phyloP scores from a whole-genome alignment of 1,140 invertebrate species.

The Lepidurus couesii region DNA sequence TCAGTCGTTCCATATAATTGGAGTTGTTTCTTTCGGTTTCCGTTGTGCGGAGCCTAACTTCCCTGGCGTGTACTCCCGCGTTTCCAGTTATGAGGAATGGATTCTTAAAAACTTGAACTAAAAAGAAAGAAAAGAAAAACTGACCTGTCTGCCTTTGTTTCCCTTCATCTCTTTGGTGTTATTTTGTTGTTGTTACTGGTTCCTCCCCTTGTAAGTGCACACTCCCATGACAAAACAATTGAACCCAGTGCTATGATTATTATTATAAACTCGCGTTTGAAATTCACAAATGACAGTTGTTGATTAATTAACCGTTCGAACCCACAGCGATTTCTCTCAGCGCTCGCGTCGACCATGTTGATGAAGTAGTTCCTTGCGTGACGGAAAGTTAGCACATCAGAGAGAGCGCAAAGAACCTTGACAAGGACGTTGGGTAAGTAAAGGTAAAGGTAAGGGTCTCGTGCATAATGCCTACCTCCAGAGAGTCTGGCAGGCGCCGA shows the following conservation, averaged over 20 bases:
- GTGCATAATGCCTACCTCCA: too few relatives aligned
- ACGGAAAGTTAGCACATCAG: slow-evolving; percentile 19
- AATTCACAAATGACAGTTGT: not conserved
- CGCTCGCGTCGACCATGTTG: not conserved
- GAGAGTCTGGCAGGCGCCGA: not conserved
- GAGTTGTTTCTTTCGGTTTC: slow-evolving; percentile 67
- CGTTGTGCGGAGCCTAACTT: slow-evolving; percentile 64
- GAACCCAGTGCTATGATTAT: not conserved
- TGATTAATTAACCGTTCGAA: not conserved
- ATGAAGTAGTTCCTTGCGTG: slow-evolving; percentile 10
- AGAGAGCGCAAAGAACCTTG: slow-evolving; percentile 14
- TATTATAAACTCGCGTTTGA: slow-evolving; percentile 8
- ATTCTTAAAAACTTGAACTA: slow-evolving; percentile 39
- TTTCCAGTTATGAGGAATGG: slow-evolving; percentile 51
- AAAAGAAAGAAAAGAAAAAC: slow-evolving; percentile 23
- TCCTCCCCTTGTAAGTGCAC: not conserved
- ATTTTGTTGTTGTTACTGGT: not conserved
- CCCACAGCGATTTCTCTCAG: not conserved
- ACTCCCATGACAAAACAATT: not conserved
- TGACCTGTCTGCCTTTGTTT: not conserved
- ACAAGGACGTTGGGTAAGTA: slow-evolving; percentile 9
- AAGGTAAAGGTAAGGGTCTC: not conserved
- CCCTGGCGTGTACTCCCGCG: slow-evolving; percentile 70
- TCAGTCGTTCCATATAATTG: slow-evolving; percentile 54
- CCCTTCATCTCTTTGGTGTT: not conserved